Evolutionary conservation across 2,888 invertebrate species (phyloP), one percentile per base, ranked within the genome.

Genomic region (Onthophagus sagittarius): DNA sequence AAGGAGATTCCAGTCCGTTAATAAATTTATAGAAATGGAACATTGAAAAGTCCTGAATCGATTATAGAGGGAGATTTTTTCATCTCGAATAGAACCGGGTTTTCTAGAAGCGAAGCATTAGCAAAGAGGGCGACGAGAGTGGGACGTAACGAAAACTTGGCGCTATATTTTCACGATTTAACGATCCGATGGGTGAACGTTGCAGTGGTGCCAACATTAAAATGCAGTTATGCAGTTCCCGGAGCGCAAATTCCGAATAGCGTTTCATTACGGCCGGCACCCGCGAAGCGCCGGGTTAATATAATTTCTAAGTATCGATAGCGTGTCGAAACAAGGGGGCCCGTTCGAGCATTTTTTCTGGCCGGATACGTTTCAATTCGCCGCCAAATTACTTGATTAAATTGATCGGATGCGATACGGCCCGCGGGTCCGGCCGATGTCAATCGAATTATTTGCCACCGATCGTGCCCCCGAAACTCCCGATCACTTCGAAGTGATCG

Each of bases 221-320:
- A 67, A 67, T 67, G 67, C 67, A 67, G 67, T 67, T 67, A 67
- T 67, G 67, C 67, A 67, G 67, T 67, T 67, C 23, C 67, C 67
- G 32, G 67, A 53, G 39, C 39, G 39, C 39, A 53, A 53, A 53
- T 53, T 53, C 39, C 39, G 39, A 53, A 53, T 53, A 53, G 4
- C 39, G 39, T 53, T 53, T 53, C 39, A 53, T 53, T 53, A 53
- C 39, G 39, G 39, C 39, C 39, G 39, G 9, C 39, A 11, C 39
- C 39, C 39, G 39, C 39, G 39, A 53, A 53, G 39, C 39, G 39
- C 39, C 39, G 39, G 6, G 39, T 53, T 53, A 53, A 53, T 53
- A 53, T 53, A 53, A 53, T 53, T 53, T 53, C 39, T 53, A 11
- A 11, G 39, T 7, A 11, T 53, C 39, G 39, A 53, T 53, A 11